Base-by-base conservation (phyloP, 2,113 vertebrate genomes). In the Chauna torquata region DNA sequence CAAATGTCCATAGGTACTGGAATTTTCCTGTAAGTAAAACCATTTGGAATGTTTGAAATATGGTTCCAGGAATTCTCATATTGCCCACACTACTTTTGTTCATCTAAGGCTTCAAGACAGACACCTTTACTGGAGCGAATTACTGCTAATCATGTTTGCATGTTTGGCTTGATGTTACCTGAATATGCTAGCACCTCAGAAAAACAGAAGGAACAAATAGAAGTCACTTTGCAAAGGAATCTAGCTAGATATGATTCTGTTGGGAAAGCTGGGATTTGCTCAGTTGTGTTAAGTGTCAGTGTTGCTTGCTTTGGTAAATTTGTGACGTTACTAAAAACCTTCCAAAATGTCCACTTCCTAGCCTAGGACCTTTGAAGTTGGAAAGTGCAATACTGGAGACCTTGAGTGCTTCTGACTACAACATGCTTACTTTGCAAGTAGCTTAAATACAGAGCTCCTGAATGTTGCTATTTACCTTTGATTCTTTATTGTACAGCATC, bases 1-100 rank as follows among this genome's bases (percentile, higher is more conserved):
- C 42, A 49, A 44, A 36, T n/a, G 49, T 34, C 38, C 3, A 1
- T 4, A 49, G 65, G 36, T 77, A 25, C 20, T 81, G 30, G 20
- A 59, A 30, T 79, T 44, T 78, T 81, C 42, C 4, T 34, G 0
- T 20, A 84, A 22, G 27, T 83, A 52, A 75, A 84, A 34, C 52
- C 0, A 24, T 42, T 55, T 61, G 34, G 36, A 27, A 15, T 36
- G 55, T 77, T 24, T 45, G 30, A 79, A 87, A n/a, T 72, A 64
- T 0, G 0, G 49, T 82, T 58, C 34, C 66, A 69, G 45, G 68
- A 42, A 54, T 22, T 80, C 3, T 32, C 52, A 8, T 0, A 6
- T 34, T 74, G 71, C 45, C 16, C 11, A 3, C 8, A 4, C 20
- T 47, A 2, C 23, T 59, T 23, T 12, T 38, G 18, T 52, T 38